Conservation (phyloP, 2,888 invertebrate species). For the Napeogenes sylphis region DNA sequence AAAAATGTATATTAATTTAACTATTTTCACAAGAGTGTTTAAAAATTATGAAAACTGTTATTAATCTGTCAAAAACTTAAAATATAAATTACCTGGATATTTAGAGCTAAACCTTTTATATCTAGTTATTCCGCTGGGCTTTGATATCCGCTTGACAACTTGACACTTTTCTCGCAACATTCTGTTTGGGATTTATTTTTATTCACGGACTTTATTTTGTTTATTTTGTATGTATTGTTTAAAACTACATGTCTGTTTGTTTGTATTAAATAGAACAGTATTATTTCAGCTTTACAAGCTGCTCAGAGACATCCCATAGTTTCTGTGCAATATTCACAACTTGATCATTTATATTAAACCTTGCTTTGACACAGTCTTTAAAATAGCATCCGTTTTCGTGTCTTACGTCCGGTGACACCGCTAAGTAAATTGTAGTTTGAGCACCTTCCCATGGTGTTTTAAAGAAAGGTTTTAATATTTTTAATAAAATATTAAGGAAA, state of each 20-base stretch:
- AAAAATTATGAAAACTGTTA: background rate
- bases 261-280: background rate
- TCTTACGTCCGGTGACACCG: slow-evolving; percentile 72
- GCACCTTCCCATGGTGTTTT: slow-evolving; percentile 58
- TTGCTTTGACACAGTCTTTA: slow-evolving; percentile 70
- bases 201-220: background rate
- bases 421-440: slow-evolving; percentile 76
- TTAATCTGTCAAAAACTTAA: background rate
- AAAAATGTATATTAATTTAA: no score
- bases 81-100: background rate
- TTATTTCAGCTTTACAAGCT: slow-evolving; percentile 48
- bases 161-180: slow-evolving; percentile 6
- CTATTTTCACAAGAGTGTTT: no score
- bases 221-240: background rate
- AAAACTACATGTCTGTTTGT: background rate
- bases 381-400: slow-evolving; percentile 80
- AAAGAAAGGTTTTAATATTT: slow-evolving; percentile 41
- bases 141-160: slow-evolving; percentile 4
- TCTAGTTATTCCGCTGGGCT: slow-evolving; percentile 1
- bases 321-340: slow-evolving; percentile 74
- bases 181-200: slow-evolving; percentile 1
- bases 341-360: slow-evolving; percentile 57
- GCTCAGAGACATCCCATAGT: slow-evolving; percentile 82
- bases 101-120: slow-evolving; percentile 2
- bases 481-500: slow-evolving; percentile 51